Conservation (phyloP, 2,888 invertebrate species). For the Trachelus tabidus region DNA sequence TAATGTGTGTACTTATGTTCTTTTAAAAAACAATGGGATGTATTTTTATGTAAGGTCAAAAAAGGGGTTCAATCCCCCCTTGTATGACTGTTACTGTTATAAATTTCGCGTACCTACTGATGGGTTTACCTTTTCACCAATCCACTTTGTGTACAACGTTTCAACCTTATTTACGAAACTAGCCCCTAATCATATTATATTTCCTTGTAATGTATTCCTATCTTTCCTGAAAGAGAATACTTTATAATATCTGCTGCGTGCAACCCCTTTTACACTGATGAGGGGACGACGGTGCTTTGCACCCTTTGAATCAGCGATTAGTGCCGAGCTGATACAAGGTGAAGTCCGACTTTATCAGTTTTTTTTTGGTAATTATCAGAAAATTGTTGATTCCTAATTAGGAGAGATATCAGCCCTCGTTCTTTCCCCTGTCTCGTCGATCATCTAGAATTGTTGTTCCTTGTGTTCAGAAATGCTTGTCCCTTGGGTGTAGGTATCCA, state of each 20-base stretch:
- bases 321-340: neutral
- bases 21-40: neutral
- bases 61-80: neutral
- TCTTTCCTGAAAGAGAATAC: constrained; percentile 47
- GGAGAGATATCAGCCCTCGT: neutral
- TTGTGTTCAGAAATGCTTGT: neutral
- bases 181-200: constrained; percentile 22
- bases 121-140: constrained; percentile 18
- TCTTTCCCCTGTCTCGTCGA: neutral
- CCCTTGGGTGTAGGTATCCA: neutral
- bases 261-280: neutral
- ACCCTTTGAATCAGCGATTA: neutral
- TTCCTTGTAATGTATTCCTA: constrained; percentile 17
- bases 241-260: constrained; percentile 24
- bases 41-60: neutral
- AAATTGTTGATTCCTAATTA: neutral
- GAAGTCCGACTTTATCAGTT: neutral
- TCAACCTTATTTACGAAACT: constrained; percentile 25
- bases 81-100: neutral
- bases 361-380: neutral
- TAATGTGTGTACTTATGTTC: neutral
- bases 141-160: constrained; percentile 22
- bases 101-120: neutral
- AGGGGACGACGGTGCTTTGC: neutral
- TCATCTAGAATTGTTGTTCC: neutral